Evolutionary conservation across 2,888 invertebrate species (phyloP), one percentile per base, ranked within the genome.

Genomic region (Imbricaverruca yamaguchii): DNA sequence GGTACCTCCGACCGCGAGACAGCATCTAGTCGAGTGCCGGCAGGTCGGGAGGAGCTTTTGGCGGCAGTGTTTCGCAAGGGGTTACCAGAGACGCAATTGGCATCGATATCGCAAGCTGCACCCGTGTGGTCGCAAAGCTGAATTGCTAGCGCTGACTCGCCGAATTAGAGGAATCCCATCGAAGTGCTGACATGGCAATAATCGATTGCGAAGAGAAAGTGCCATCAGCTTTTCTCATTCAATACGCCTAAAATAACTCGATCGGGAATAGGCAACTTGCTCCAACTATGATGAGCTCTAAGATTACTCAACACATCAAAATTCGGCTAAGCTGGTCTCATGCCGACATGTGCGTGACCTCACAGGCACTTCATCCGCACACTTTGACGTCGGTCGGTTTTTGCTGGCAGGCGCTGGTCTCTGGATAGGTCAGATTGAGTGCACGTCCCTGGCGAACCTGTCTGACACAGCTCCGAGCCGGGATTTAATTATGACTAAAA

Each of bases 401-500:
- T 69, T 69, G 69, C 8, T 39, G 3, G 13, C 13, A 8, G 12
- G 39, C 4, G 6, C 69, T 15, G 39, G 69, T 69, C 69, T 12
- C 9, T 10, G 69, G 12, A 39, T 39, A 39, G 39, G 39, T 39
- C 21, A 53, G 74, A 55, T 55, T 18, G 21, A 53, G 55, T 53
- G 55, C 18, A 39, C 39, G 39, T 39, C 39, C 39, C 39, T 39
- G 39, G 39, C 39, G 39, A 39, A 39, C 6, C 18, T 18, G 53
- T 9, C 39, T 39, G 39, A 1, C 39, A 4, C 23, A 65, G 65
- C 21, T 7, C 55, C 4, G 69, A 69, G 39, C 39, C 13, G 53
- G 55, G 74, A 74, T 74, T 53, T 74, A 74, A 74, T 74, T 74
- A 55, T 55, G 74, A n/a, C 74, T 53, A 39, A 74, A 74, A 74